Evolutionary conservation across 2,888 invertebrate genomes (phyloP), one percentile per base, ranked within the genome.

Genomic region (Orchestes rusci): DNA sequence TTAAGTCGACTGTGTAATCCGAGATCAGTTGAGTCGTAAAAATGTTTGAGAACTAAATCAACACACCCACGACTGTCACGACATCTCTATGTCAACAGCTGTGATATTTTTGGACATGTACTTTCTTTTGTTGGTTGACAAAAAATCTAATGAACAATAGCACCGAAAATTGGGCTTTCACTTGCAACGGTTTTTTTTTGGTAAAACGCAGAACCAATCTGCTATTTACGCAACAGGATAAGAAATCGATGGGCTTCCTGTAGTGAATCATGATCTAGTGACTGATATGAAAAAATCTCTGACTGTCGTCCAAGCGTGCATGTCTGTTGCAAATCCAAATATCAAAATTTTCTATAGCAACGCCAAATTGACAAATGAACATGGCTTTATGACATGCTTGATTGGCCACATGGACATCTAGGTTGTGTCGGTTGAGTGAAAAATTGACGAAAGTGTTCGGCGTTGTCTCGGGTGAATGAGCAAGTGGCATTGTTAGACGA

Each of bases 31-130:
- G 45, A 49, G 48, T 57, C 57, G 54, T 56, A 56, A 56, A 56
- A 53, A 56, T 52, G 51, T 51, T 55, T 56, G 55, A 56, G 55
- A 54, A 54, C 51, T 56, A 57, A 56, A 57, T 57, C 56, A 53
- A 55, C 46, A 53, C 53, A 52, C 57, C 56, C 53, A 57, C 57
- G 53, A 53, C 38, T 40, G 40, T 56, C 56, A 56, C 55, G 56
- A 51, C 38, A 28, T 32, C 16, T 23, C 17, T 43, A 7, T 5
- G 10, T 10, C 7, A 5, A 7, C 5, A 23, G 10, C 23, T 23
- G 23, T 7, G 5, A 7, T 23, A 7, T 5, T 23, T 10, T 23
- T 23, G 5, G 23, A 10, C 23, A 23, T 23, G 10, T 23, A n/a
- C n/a, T n/a, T n/a, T n/a, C n/a, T n/a, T n/a, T n/a, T n/a, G n/a